Evolutionary conservation across 2,113 vertebrate genomes (phyloP).

Genomic region (Xiphophorus maculatus): DNA sequence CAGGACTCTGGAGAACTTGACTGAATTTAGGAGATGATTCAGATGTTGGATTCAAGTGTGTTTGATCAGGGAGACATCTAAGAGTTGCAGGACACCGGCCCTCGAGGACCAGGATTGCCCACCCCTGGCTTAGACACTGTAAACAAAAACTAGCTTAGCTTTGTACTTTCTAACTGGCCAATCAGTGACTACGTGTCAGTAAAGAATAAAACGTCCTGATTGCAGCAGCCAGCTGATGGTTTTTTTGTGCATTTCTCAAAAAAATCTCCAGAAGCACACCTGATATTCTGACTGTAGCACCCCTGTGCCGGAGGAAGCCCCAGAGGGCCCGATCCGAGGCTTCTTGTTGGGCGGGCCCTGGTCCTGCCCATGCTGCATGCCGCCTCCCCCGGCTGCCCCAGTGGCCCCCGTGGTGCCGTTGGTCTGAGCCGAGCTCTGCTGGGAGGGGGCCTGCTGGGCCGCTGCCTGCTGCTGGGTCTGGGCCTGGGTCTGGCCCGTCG

Average conservation of each 20-base stretch:
- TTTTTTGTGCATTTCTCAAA: not conserved
- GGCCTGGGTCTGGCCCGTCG: conserved; percentile 80
- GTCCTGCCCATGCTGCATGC: conserved; percentile 89
- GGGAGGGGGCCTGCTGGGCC: conserved; percentile 80
- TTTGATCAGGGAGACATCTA: too few relatives aligned
- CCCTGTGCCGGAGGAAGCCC: conserved; percentile 88
- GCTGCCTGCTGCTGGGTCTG: conserved; percentile 80
- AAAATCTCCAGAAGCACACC: conserved; percentile 71
- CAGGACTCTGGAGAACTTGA: too few relatives aligned
- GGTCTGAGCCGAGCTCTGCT: conserved; percentile 90
- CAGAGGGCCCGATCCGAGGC: conserved; percentile 91
- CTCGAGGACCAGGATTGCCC: too few relatives aligned
- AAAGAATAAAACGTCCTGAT: too few relatives aligned
- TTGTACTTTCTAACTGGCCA: too few relatives aligned
- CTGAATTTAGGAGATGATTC: too few relatives aligned
- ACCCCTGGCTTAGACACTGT: too few relatives aligned
- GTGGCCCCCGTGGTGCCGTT: conserved; percentile 83
- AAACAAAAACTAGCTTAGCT: too few relatives aligned
- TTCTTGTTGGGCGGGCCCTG: conserved; percentile 96
- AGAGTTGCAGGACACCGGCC: too few relatives aligned
- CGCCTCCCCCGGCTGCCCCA: conserved; percentile 63
- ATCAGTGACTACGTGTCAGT: too few relatives aligned
- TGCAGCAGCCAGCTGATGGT: not conserved
- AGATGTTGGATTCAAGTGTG: too few relatives aligned
- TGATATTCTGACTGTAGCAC: conserved; percentile 95